Evolutionary conservation across 2,888 invertebrate genomes (phyloP).

Genomic region (Pristionchus japonicus): DNA sequence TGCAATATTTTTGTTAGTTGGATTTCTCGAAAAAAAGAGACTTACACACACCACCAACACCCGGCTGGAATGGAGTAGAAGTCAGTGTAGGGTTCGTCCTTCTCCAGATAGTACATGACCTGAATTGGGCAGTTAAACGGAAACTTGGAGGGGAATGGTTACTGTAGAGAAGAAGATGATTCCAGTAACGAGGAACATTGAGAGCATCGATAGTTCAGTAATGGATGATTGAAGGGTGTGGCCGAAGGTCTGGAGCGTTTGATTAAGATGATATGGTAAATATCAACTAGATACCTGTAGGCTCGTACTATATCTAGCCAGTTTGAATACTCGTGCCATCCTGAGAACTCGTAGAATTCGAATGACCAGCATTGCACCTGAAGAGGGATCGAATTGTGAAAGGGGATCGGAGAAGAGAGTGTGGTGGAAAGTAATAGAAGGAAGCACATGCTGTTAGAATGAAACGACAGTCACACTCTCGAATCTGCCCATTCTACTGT

Average conservation of each 20-base stretch:
- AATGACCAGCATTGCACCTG: constrained; percentile 74
- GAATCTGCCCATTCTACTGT: background rate
- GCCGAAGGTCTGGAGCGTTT: constrained; percentile 72
- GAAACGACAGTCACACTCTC: constrained; percentile 8
- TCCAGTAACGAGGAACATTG: constrained; percentile 73
- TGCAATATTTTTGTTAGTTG: constrained; percentile 49
- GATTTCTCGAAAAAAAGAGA: constrained; percentile 16
- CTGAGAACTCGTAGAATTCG: constrained; percentile 72
- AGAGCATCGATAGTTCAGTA: constrained; percentile 72
- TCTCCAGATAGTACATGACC: constrained; percentile 73
- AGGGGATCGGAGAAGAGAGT: too few relatives aligned
- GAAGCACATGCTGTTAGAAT: constrained; percentile 31
- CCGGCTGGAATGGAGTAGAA: constrained; percentile 74
- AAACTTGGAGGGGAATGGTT: too few relatives aligned
- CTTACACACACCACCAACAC: constrained; percentile 75
- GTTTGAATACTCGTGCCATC: constrained; percentile 74
- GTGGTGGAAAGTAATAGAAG: constrained; percentile 8
- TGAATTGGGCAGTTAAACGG: background rate
- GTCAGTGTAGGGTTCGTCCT: constrained; percentile 71
- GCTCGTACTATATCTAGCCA: constrained; percentile 73
- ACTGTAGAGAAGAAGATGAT: constrained; percentile 73
- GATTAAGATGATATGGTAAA: background rate
- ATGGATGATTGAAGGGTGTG: constrained; percentile 71
- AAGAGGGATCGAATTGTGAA: background rate
- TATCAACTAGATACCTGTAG: constrained; percentile 48